phyloP scores from a whole-genome alignment of 2,113 vertebrate species.

The Candoia aspera region DNA sequence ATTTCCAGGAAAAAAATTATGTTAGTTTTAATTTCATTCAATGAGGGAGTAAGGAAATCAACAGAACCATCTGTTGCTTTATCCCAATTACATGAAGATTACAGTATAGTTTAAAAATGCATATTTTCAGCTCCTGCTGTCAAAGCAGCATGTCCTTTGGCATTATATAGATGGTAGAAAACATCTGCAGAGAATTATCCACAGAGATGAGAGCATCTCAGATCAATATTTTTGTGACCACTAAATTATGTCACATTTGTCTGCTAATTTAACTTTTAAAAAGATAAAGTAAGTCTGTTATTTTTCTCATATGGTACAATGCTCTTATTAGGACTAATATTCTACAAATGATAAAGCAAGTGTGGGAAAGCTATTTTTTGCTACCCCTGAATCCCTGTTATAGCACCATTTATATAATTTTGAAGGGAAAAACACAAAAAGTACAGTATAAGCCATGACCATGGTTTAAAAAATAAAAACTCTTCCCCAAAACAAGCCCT shows the following conservation, averaged over 20 bases:
- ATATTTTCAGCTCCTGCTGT: background rate
- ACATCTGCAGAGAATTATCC: background rate
- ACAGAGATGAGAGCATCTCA: background rate
- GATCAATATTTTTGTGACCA: background rate
- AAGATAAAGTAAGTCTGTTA: background rate
- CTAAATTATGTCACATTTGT: background rate
- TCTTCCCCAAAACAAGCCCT: background rate
- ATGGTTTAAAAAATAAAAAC: background rate
- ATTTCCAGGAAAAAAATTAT: background rate
- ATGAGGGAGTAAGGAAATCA: too few species aligned
- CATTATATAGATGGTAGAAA: background rate
- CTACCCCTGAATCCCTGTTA: background rate
- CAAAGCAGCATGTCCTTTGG: background rate
- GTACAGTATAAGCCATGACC: background rate
- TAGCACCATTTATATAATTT: background rate
- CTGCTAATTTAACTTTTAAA: background rate
- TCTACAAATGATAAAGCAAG: background rate
- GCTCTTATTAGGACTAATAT: background rate
- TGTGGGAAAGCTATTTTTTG: background rate
- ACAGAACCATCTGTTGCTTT: background rate
- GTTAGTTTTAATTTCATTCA: constrained; percentile 7
- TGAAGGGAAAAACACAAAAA: background rate
- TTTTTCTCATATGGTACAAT: background rate
- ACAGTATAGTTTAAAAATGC: background rate
- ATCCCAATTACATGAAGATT: constrained; percentile 4